These are phyloP conservation scores for Catostomus latipinnis DNA, from an alignment of 2,797 vertebrate species.

Conservation along the genomic window DNA sequence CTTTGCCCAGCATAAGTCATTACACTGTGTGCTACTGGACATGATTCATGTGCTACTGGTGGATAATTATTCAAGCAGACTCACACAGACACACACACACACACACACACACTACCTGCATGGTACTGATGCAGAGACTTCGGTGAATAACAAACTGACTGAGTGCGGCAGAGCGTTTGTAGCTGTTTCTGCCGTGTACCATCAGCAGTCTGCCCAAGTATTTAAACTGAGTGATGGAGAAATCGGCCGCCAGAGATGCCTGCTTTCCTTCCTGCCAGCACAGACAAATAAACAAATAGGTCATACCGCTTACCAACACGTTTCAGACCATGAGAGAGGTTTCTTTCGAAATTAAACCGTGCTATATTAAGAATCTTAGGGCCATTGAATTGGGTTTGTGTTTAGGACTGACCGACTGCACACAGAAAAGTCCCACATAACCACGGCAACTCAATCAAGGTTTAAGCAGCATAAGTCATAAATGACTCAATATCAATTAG, in stretches of 20 bases:
- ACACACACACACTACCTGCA: slow-evolving; percentile 85
- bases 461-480: slow-evolving; percentile 48
- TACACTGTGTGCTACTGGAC: slow-evolving; percentile 5
- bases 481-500: slow-evolving; percentile 54
- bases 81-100: background rate
- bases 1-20: background rate
- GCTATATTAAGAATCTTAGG: slow-evolving; percentile 12
- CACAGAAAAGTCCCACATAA: slow-evolving; percentile 41
- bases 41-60: slow-evolving; percentile 25
- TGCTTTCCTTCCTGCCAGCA: slow-evolving; percentile 92
- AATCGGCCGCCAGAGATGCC: slow-evolving; percentile 94
- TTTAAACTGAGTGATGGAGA: slow-evolving; percentile 98
- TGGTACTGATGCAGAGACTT: slow-evolving; percentile 96
- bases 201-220: slow-evolving; percentile 95
- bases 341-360: too few relatives aligned
- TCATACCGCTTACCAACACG: background rate
- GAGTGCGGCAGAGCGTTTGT: slow-evolving; percentile 95
- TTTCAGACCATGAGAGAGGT: background rate
- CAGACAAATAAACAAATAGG: slow-evolving; percentile 53
- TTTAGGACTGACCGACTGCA: background rate
- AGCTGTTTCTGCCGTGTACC: slow-evolving; percentile 98
- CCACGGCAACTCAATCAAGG: slow-evolving; percentile 41
- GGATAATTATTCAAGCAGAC: slow-evolving; percentile 28
- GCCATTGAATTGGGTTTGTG: too few relatives aligned
- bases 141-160: slow-evolving; percentile 99